Evolutionary conservation across 37 sponge, comb jelly and placozoan species (phyloP).

Genomic region (Aplysina aerophoba): DNA sequence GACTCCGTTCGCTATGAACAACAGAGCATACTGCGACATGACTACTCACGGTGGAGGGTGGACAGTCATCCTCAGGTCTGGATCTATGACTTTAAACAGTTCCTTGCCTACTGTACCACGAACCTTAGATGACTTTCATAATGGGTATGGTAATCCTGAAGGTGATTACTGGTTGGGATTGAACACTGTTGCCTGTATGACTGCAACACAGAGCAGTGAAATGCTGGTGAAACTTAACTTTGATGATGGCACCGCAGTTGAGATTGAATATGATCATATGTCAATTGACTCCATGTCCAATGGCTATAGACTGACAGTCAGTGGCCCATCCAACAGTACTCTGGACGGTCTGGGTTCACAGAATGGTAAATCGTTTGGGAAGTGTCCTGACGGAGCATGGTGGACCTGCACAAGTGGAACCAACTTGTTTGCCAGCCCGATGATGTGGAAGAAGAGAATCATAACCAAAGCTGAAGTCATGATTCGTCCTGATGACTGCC

Average conservation of each 20-base stretch:
- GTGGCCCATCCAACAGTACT: not conserved
- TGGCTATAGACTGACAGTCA: not conserved
- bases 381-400: no score
- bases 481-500: no score
- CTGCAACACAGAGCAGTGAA: not conserved
- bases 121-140: no score
- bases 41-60: constrained; percentile 3
- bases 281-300: not conserved
- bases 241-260: not conserved
- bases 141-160: not conserved
- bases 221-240: not conserved
- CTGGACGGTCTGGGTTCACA: constrained; percentile 1
- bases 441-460: no score
- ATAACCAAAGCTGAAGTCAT: no score
- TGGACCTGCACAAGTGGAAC: no score
- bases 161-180: not conserved
- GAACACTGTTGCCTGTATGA: not conserved
- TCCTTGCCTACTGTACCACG: no score
- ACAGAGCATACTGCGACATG: constrained; percentile 18
- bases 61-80: constrained; percentile 12
- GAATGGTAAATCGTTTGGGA: not conserved
- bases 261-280: not conserved
- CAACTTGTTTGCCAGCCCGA: no score
- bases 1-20: not conserved
- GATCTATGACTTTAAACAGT: no score